phyloP scores from a whole-genome alignment of 2,888 invertebrate species.

The Ormyrus labotus region DNA sequence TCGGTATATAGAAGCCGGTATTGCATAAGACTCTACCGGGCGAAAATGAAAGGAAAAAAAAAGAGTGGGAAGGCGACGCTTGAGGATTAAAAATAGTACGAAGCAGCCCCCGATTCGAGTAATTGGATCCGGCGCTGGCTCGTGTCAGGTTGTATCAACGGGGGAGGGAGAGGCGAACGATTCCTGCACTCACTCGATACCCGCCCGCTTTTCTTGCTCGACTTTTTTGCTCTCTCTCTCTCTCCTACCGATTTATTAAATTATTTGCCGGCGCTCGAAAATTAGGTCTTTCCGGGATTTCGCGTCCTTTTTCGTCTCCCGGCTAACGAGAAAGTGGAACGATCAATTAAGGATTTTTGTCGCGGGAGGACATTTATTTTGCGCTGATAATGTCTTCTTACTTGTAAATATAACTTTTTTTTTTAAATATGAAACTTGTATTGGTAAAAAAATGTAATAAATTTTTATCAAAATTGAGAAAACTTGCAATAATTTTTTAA shows the following conservation, averaged over 20 bases:
- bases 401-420: no score
- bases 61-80: background rate
- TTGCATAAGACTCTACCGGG: slow-evolving; percentile 23
- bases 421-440: no score
- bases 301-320: background rate
- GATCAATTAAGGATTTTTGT: no score
- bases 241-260: slow-evolving; percentile 39
- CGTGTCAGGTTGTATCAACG: slow-evolving; percentile 49
- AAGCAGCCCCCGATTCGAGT: slow-evolving; percentile 57
- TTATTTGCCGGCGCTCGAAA: slow-evolving; percentile 20
- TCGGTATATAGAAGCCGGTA: slow-evolving; percentile 24
- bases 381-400: no score
- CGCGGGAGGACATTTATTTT: no score
- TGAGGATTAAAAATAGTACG: slow-evolving; percentile 48
- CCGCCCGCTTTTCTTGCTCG: slow-evolving; percentile 4
- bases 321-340: no score
- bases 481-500: no score
- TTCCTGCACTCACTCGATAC: slow-evolving; percentile 36
- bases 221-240: background rate
- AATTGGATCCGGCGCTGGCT: slow-evolving; percentile 61
- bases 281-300: slow-evolving; percentile 28
- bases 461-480: no score
- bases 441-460: no score
- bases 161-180: slow-evolving; percentile 20
- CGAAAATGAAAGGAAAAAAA: slow-evolving; percentile 10